phyloP scores from a whole-genome alignment of 2,113 vertebrate genomes.

The Psammodynastes pulverulentus region DNA sequence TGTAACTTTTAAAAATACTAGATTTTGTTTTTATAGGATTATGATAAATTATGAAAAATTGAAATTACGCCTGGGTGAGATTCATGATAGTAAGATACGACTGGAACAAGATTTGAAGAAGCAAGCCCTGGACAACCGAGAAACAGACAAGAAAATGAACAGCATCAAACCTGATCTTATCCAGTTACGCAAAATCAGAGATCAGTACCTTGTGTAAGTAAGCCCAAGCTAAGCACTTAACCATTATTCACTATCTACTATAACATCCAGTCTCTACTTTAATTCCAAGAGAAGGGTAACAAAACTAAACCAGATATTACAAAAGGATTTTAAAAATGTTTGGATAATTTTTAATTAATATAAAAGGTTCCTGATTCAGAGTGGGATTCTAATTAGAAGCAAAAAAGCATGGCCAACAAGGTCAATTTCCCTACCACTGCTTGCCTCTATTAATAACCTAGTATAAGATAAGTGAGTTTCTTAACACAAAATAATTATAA shows the following conservation, averaged over 20 bases:
- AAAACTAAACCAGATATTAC: neutral
- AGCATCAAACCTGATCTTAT: conserved; percentile 93
- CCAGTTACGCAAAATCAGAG: conserved; percentile 91
- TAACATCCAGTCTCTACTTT: neutral
- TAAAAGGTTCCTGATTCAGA: neutral
- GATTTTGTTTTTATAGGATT: conserved; percentile 74
- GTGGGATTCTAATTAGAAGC: neutral
- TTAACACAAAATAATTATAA: conserved; percentile 20
- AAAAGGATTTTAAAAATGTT: neutral
- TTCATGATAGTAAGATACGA: conserved; percentile 91
- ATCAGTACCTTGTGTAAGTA: conserved; percentile 94
- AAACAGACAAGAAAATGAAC: conserved; percentile 95
- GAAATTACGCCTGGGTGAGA: conserved; percentile 91
- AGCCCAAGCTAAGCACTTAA: conserved; percentile 25
- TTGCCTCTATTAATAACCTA: neutral
- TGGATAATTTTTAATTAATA: neutral
- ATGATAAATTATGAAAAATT: conserved; percentile 94
- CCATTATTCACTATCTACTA: neutral
- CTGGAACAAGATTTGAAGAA: conserved; percentile 91
- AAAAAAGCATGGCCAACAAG: neutral
- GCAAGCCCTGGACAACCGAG: conserved; percentile 92
- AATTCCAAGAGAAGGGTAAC: neutral
- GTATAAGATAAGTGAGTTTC: neutral
- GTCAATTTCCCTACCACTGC: neutral
- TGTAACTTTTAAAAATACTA: conserved; percentile 31